Evolutionary conservation across 2,113 vertebrate species (phyloP).

Genomic region (Alethe diademata): DNA sequence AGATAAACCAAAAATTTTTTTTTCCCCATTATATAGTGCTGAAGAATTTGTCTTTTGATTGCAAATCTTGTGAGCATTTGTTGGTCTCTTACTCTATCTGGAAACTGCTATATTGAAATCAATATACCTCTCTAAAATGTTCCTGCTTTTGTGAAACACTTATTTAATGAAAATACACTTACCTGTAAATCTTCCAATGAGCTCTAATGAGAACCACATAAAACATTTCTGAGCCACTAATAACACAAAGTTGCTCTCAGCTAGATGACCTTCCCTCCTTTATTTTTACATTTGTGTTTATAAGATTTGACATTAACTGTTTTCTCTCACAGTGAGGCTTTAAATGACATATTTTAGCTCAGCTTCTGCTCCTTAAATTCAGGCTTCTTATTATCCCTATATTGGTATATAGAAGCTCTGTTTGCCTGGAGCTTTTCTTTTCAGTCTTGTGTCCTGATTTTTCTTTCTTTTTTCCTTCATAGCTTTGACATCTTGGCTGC

Average conservation of each 20-base stretch:
- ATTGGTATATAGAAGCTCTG: neutral
- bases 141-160: neutral
- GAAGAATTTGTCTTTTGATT: neutral
- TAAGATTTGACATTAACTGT: neutral
- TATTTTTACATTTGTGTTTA: neutral
- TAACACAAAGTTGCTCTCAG: neutral
- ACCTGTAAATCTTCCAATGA: neutral
- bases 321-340: neutral
- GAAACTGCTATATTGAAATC: neutral
- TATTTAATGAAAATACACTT: neutral
- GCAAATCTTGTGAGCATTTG: neutral
- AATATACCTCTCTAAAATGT: neutral
- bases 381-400: neutral
- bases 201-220: neutral
- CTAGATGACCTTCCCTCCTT: neutral
- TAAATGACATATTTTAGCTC: neutral
- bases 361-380: neutral
- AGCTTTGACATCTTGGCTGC: slow-evolving; percentile 33
- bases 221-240: neutral
- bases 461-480: slow-evolving; percentile 31
- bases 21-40: neutral
- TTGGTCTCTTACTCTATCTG: neutral
- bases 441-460: neutral
- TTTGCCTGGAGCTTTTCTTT: slow-evolving; percentile 1
- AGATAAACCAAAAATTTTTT: neutral